phyloP scores from a whole-genome alignment of 1,140 invertebrate species.

The Thaumatotibia leucotreta region DNA sequence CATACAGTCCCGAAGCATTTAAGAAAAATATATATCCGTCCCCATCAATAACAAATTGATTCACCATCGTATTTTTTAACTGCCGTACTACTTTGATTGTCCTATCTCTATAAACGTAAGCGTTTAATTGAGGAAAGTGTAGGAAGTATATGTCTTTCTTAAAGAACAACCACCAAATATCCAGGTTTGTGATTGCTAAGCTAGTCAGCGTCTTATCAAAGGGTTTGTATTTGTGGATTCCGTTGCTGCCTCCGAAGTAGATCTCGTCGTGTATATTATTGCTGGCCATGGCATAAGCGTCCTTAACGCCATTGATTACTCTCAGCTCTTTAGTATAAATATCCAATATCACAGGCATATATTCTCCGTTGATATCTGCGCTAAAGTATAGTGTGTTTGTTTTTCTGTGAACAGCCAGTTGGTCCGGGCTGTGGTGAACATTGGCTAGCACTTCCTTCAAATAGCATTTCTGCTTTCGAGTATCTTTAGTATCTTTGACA shows the following conservation, averaged over 20 bases:
- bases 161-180: conserved; percentile 1
- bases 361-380: neutral
- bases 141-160: neutral
- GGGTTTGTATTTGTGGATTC: neutral
- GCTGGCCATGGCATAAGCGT: neutral
- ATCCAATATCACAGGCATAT: neutral
- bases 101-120: neutral
- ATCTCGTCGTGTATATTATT: neutral
- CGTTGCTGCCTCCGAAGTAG: conserved; percentile 6
- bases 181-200: neutral
- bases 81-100: neutral
- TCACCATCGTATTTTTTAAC: neutral
- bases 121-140: neutral
- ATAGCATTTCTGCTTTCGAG: neutral
- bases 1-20: neutral
- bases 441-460: neutral
- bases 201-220: neutral
- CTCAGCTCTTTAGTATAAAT: neutral
- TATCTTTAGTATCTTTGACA: neutral
- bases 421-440: neutral
- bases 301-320: neutral
- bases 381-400: neutral
- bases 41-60: conserved; percentile 5
- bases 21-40: neutral
- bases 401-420: neutral